Percentiles rank a stretch among this genome's conserved stretches.
phyloP scores from a whole-genome alignment of 2,888 invertebrate genomes.

The Malachius bipustulatus region DNA sequence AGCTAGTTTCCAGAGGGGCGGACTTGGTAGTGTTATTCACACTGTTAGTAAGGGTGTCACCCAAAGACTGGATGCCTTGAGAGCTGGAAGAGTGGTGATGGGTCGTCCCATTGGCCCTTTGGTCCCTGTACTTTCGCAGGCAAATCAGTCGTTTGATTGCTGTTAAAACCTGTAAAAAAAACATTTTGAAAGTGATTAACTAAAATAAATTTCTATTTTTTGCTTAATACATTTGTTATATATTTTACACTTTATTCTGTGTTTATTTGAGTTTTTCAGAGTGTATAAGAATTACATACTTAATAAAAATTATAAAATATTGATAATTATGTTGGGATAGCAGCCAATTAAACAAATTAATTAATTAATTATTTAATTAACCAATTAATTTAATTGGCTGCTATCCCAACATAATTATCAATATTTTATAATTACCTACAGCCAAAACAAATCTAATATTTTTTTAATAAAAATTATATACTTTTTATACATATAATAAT shows the following conservation, averaged over 20 bases:
- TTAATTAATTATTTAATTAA: too few relatives aligned
- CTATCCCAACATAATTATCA: too few relatives aligned
- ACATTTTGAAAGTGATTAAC: conserved; percentile 1
- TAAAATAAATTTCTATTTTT: conserved; percentile 4
- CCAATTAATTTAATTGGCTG: too few relatives aligned
- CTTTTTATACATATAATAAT: too few relatives aligned
- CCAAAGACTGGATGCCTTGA: conserved; percentile 72
- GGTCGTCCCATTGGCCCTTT: conserved; percentile 47
- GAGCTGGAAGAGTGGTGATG: conserved; percentile 63
- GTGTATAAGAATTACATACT: too few relatives aligned
- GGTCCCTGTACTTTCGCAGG: conserved; percentile 34
- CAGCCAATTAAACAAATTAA: too few relatives aligned
- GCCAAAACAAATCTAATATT: too few relatives aligned
- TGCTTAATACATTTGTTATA: background rate
- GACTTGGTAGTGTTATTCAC: conserved; percentile 47
- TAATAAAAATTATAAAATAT: too few relatives aligned
- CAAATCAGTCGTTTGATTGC: conserved; percentile 56
- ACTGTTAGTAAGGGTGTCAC: conserved; percentile 61
- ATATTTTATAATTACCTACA: too few relatives aligned
- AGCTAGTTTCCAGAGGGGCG: conserved; percentile 43
- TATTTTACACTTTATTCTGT: too few relatives aligned
- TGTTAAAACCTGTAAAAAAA: conserved; percentile 44
- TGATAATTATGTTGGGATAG: too few relatives aligned
- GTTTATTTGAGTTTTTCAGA: conserved; percentile 2
- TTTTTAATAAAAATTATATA: too few relatives aligned